Percentiles rank a stretch among this genome's conserved stretches.
phyloP scores from a whole-genome alignment of 2,888 invertebrate species.

The Flexamia atlantica region DNA sequence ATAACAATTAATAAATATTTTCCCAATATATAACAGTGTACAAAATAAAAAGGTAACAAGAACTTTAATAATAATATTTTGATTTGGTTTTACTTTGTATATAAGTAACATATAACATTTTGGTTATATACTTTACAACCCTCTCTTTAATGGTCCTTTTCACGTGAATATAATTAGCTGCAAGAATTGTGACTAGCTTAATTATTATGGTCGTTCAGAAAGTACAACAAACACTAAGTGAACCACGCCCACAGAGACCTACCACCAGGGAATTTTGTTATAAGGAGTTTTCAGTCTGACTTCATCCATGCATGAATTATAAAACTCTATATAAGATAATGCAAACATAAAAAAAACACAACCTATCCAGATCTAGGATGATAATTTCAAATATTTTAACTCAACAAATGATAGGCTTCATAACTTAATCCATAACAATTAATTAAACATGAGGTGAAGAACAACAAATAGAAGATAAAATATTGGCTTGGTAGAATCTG shows the following conservation, averaged over 20 bases:
- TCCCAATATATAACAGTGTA: not conserved
- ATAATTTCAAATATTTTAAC: not conserved
- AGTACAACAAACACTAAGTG: too few relatives aligned
- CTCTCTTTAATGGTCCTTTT: not conserved
- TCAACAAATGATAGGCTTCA: too few relatives aligned
- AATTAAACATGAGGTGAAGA: too few relatives aligned
- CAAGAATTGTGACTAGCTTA: not conserved
- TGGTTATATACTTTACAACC: not conserved
- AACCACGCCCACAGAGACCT: too few relatives aligned
- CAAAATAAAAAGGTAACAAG: slow-evolving; percentile 18
- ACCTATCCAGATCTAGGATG: slow-evolving; percentile 4
- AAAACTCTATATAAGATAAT: not conserved
- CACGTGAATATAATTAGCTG: not conserved
- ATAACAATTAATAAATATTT: slow-evolving; percentile 33
- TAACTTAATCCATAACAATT: too few relatives aligned
- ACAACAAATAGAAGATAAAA: not conserved
- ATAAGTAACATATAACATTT: slow-evolving; percentile 8
- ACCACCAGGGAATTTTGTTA: too few relatives aligned
- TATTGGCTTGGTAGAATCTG: not conserved
- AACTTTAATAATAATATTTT: slow-evolving; percentile 6
- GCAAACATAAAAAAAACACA: not conserved
- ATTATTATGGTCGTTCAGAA: too few relatives aligned
- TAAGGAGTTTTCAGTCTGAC: too few relatives aligned
- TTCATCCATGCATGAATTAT: not conserved
- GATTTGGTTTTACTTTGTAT: slow-evolving; percentile 28